phyloP scores from a whole-genome alignment of 2,797 vertebrate species.

The Caiman crocodilus region DNA sequence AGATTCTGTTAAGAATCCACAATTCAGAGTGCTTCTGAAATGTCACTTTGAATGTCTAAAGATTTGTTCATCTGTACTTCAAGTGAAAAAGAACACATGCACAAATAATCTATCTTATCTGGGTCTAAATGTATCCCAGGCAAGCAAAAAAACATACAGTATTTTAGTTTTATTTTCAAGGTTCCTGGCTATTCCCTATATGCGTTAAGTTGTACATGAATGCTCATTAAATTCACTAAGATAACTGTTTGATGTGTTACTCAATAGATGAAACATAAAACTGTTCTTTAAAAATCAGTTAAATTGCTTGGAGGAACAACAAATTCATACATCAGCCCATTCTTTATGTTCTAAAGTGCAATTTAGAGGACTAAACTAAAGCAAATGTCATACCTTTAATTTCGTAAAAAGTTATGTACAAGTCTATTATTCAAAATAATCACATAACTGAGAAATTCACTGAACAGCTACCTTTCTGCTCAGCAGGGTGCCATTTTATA shows the following conservation, averaged over 20 bases:
- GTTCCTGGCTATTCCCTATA: slow-evolving; percentile 42
- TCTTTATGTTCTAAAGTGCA: slow-evolving; percentile 84
- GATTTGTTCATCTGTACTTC: background rate
- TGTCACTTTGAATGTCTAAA: slow-evolving; percentile 5
- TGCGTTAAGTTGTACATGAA: slow-evolving; percentile 65
- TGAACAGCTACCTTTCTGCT: slow-evolving; percentile 93
- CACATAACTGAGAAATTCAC: slow-evolving; percentile 93
- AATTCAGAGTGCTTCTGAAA: slow-evolving; percentile 18
- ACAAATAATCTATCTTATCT: background rate
- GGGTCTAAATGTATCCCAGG: background rate
- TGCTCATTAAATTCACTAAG: slow-evolving; percentile 78
- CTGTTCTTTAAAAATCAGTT: slow-evolving; percentile 83
- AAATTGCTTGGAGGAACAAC: slow-evolving; percentile 82
- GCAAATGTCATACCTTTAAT: slow-evolving; percentile 91
- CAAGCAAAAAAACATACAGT: slow-evolving; percentile 9
- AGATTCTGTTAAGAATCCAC: background rate
- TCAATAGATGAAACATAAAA: slow-evolving; percentile 81
- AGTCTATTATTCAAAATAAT: slow-evolving; percentile 99
- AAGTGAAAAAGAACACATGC: background rate
- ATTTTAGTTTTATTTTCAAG: slow-evolving; percentile 13
- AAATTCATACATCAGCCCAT: slow-evolving; percentile 81
- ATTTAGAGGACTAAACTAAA: slow-evolving; percentile 84
- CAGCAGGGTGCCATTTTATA: slow-evolving; percentile 96
- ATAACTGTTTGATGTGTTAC: slow-evolving; percentile 81
- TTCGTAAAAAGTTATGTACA: slow-evolving; percentile 92